These are phyloP conservation scores for Trachelus tabidus DNA, from an alignment of 2,888 invertebrate species.

Conservation along the genomic window DNA sequence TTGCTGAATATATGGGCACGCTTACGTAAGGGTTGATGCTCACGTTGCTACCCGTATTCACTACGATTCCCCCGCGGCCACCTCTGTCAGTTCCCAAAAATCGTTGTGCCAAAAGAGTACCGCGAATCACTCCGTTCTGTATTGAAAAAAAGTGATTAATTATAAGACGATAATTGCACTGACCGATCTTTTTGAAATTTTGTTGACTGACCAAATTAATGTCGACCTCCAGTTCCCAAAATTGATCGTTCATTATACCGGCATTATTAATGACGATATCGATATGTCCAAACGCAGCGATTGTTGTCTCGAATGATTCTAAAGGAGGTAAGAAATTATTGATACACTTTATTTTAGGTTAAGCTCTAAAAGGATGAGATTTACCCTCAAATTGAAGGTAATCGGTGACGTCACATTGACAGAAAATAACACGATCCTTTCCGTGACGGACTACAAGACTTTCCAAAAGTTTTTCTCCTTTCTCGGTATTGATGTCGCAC, in stretches of 20 bases:
- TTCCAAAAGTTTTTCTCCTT: constrained; percentile 76
- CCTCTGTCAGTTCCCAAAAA: constrained; percentile 82
- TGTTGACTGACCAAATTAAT: constrained; percentile 75
- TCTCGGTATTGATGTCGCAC: constrained; percentile 79
- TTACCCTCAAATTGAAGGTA: constrained; percentile 82
- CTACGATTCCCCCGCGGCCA: constrained; percentile 79
- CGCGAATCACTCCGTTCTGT: constrained; percentile 82
- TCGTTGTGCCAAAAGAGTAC: constrained; percentile 78
- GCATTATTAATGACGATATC: constrained; percentile 86
- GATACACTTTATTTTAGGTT: constrained; percentile 4
- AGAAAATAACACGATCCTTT: constrained; percentile 77
- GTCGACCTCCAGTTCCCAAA: constrained; percentile 81
- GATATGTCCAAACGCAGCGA: constrained; percentile 77
- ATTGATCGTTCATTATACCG: constrained; percentile 81
- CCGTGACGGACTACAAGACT: constrained; percentile 75
- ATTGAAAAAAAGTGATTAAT: not conserved
- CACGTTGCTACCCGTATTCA: constrained; percentile 81
- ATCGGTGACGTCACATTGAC: constrained; percentile 82
- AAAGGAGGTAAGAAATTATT: constrained; percentile 27
- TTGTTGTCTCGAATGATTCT: constrained; percentile 81
- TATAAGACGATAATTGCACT: not conserved
- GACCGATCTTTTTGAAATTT: not conserved
- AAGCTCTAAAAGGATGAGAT: constrained; percentile 21
- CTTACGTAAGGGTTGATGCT: constrained; percentile 77
- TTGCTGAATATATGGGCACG: constrained; percentile 81